Evolutionary conservation across 2,888 invertebrate species (phyloP), one percentile per base, ranked within the genome.

Genomic region (Rotaria socialis): DNA sequence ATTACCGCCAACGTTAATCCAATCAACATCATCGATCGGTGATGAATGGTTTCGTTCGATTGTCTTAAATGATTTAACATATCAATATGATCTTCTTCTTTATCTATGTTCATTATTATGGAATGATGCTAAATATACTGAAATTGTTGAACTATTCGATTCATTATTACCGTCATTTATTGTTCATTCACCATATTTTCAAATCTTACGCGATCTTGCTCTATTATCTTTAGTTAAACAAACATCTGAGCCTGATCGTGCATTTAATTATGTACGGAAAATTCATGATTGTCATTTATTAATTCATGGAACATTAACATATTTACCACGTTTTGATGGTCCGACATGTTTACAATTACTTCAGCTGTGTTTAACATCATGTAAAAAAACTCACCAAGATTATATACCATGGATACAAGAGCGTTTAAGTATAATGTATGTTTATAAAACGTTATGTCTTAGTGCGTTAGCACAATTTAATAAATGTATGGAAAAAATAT

Each of bases 151-250:
- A 80, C 5, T 80, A 43, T 80, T 80, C 5, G 80, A 80, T 47
- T 80, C 80, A n/a, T n/a, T 80, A 80, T 80, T 80, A 80, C 80
- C 80, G 47, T 80, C 80, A 47, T 80, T 80, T n/a, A 47, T 80
- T 47, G 80, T 80, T 2, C 80, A 80, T 80, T 80, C 80, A 10
- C 35, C 80, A 10, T 80, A 80, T 80, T 80, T 24, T 47, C 47
- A 43, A 80, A 80, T 47, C 11, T 47, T 80, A 47, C 47, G 47
- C 47, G 80, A 80, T 80, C 24, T 80, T 24, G 43, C 80, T 43
- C 24, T 80, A 80, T 47, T 80, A n/a, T 47, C 24, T 11, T 80
- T 80, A 47, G 47, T n/a, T 8, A 43, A 47, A 47, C 80, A 80
- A 80, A 43, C 43, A 80, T 4, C 80, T 11, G 67, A 27, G 19